A percentile compares a stretch with the other conserved stretches of the same genome.
These are phyloP conservation scores for Pelecanoides urinatrix DNA, from an alignment of 2,113 vertebrate genomes.

Conservation along the genomic window DNA sequence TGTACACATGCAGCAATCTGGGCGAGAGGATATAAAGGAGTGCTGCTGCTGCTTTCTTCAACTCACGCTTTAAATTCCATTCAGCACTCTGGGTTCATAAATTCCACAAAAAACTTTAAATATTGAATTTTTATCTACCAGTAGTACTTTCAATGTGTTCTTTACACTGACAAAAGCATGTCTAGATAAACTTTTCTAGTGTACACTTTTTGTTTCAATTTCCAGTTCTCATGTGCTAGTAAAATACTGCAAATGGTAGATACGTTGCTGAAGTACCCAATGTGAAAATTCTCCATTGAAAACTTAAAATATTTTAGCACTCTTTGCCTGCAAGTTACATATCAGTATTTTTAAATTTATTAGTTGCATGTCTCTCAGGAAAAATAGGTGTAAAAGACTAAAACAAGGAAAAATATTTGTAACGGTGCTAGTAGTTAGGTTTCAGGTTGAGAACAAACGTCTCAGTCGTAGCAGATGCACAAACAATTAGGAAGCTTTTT, in stretches of 20 bases:
- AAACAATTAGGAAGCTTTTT: not conserved
- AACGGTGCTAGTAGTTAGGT: not conserved
- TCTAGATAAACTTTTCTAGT: not conserved
- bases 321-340: not conserved
- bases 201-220: not conserved
- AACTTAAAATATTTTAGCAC: not conserved
- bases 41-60: not conserved
- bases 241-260: not conserved
- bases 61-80: not conserved
- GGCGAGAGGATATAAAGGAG: not conserved
- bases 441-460: not conserved
- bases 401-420: not conserved
- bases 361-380: not conserved
- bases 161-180: not conserved
- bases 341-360: not conserved
- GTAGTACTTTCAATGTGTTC: not conserved
- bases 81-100: not conserved
- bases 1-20: not conserved
- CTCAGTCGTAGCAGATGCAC: not conserved
- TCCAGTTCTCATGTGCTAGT: not conserved
- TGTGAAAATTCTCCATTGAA: not conserved
- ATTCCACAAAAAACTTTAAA: not conserved
- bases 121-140: not conserved
- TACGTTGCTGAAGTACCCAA: not conserved
- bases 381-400: not conserved